Evolutionary conservation across 2,797 vertebrate genomes (phyloP).

Genomic region (Rhadinocentrus ornatus): DNA sequence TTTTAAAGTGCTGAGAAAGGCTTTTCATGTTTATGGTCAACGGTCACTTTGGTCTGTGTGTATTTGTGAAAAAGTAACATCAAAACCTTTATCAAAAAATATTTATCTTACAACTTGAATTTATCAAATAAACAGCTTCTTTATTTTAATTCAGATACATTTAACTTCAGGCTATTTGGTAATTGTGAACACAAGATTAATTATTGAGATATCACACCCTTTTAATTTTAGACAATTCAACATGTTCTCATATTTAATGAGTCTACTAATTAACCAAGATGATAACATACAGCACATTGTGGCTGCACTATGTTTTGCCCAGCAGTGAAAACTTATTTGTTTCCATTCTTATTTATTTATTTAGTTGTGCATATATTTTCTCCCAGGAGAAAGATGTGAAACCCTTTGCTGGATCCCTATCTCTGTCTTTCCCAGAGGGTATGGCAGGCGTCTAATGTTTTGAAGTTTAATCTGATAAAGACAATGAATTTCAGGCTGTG

Average conservation of each 20-base stretch:
- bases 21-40: not conserved
- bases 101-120: conserved; percentile 60
- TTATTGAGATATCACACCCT: conserved; percentile 79
- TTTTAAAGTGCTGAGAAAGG: conserved; percentile 10
- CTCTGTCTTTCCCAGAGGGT: conserved; percentile 58
- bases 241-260: conserved; percentile 75
- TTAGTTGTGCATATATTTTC: conserved; percentile 66
- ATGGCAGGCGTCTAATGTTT: conserved; percentile 55
- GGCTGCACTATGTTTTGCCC: conserved; percentile 63
- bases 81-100: conserved; percentile 46
- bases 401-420: conserved; percentile 63
- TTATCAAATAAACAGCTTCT: conserved; percentile 48
- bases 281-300: conserved; percentile 60
- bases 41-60: conserved; percentile 10
- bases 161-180: conserved; percentile 72
- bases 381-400: conserved; percentile 61
- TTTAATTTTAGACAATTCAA: conserved; percentile 76
- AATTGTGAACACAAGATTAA: conserved; percentile 76
- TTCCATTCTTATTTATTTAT: conserved; percentile 68
- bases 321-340: conserved; percentile 70
- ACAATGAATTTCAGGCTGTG: conserved; percentile 60
- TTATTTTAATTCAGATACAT: conserved; percentile 62
- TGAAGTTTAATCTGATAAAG: conserved; percentile 76
- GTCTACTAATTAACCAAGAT: conserved; percentile 71
- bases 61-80: conserved; percentile 37